Conservation (phyloP, 2,113 vertebrate species). For the Channa maculata region DNA sequence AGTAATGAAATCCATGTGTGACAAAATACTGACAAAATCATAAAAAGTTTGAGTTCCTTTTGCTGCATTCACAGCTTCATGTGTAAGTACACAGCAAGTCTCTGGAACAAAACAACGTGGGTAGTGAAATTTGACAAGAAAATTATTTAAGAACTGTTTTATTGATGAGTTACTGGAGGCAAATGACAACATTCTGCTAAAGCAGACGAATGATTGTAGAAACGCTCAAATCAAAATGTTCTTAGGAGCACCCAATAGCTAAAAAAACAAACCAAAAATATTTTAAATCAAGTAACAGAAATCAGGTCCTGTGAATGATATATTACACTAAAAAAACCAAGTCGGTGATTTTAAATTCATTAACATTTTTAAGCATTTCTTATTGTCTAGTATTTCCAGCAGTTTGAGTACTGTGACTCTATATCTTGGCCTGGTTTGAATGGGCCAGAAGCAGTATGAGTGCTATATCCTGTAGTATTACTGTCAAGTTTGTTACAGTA, state of each 20-base stretch:
- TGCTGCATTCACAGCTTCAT: too few species aligned
- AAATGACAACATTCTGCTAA: constrained; percentile 78
- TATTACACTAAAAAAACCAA: constrained; percentile 39
- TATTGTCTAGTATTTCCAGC: constrained; percentile 12
- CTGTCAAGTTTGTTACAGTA: constrained; percentile 33
- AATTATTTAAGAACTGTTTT: constrained; percentile 77
- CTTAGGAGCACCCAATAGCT: constrained; percentile 43
- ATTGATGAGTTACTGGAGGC: constrained; percentile 82
- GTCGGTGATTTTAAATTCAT: constrained; percentile 28
- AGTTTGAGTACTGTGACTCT: constrained; percentile 8
- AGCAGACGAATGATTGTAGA: constrained; percentile 82
- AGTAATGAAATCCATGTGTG: too few species aligned
- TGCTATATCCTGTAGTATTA: constrained; percentile 56
- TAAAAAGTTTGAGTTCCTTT: too few species aligned
- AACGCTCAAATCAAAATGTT: constrained; percentile 74
- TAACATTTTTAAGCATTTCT: constrained; percentile 8
- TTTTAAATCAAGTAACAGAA: constrained; percentile 10
- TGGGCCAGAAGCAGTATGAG: constrained; percentile 1
- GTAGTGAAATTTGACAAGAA: constrained; percentile 24
- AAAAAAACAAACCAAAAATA: constrained; percentile 47
- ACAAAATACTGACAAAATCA: too few species aligned
- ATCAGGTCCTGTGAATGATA: constrained; percentile 35
- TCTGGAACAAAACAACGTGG: not conserved
- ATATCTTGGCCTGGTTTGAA: constrained; percentile 16
- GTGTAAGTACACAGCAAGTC: not conserved